phyloP scores from a whole-genome alignment of 2,888 invertebrate species.

The Dryococelus australis region DNA sequence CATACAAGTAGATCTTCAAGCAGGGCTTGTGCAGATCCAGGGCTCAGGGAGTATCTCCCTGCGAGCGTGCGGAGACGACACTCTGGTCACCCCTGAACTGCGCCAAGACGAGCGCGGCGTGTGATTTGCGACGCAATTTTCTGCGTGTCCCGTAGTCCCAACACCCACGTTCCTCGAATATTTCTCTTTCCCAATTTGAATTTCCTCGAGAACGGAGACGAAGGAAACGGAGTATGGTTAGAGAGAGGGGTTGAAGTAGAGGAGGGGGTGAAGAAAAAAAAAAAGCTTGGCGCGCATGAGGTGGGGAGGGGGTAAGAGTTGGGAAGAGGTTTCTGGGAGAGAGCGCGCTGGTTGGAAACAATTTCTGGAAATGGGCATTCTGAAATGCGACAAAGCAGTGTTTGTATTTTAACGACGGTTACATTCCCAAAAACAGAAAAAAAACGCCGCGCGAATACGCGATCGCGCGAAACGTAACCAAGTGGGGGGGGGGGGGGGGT shows the following conservation, averaged over 20 bases:
- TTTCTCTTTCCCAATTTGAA: slow-evolving; percentile 29
- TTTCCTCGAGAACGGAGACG: neutral
- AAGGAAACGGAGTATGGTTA: neutral
- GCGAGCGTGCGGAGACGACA: too few relatives aligned
- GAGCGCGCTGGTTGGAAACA: neutral
- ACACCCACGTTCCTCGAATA: slow-evolving; percentile 23
- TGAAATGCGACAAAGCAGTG: slow-evolving; percentile 10
- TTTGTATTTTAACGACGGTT: slow-evolving; percentile 10
- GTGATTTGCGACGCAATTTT: slow-evolving; percentile 29
- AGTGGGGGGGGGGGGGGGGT: too few relatives aligned
- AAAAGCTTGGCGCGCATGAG: neutral
- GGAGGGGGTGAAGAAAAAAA: neutral
- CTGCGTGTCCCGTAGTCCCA: slow-evolving; percentile 6
- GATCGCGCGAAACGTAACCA: too few relatives aligned
- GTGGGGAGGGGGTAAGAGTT: neutral
- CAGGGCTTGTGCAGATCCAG: too few relatives aligned
- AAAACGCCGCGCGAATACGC: neutral
- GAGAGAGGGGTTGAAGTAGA: neutral
- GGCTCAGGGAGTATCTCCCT: too few relatives aligned
- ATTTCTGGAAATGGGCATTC: neutral
- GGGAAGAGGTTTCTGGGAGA: neutral
- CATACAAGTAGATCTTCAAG: too few relatives aligned
- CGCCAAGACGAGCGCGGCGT: slow-evolving; percentile 6
- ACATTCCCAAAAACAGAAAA: neutral
- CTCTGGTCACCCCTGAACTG: neutral